These are phyloP conservation scores for Parapristionchus giblindavisi DNA, from an alignment of 2,888 invertebrate genomes.

Conservation along the genomic window DNA sequence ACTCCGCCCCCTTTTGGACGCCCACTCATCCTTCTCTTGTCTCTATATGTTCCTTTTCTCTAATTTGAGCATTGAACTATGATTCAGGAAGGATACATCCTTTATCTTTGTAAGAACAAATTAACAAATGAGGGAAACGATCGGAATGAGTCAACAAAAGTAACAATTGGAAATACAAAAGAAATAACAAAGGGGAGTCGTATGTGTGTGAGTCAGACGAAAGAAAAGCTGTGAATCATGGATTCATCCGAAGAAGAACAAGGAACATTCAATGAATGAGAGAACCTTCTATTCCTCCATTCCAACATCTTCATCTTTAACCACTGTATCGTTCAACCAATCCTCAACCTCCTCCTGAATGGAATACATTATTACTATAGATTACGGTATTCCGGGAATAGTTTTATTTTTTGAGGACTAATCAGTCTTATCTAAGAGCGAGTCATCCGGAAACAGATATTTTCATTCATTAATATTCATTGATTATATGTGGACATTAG, in stretches of 20 bases:
- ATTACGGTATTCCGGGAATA: slow-evolving; percentile 6
- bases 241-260: not conserved
- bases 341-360: slow-evolving; percentile 38
- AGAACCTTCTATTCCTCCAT: slow-evolving; percentile 30
- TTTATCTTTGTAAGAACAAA: slow-evolving; percentile 17
- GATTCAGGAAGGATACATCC: not conserved
- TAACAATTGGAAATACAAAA: not conserved
- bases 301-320: not conserved
- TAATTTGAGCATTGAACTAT: too few relatives aligned
- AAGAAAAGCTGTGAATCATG: not conserved
- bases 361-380: not conserved
- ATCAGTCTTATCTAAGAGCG: too few relatives aligned
- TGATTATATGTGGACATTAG: too few relatives aligned
- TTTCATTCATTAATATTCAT: too few relatives aligned
- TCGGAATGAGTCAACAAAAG: slow-evolving; percentile 23
- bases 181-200: not conserved
- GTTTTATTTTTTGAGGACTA: too few relatives aligned
- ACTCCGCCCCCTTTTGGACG: slow-evolving; percentile 17
- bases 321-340: slow-evolving; percentile 38
- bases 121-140: too few relatives aligned
- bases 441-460: too few relatives aligned
- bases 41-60: too few relatives aligned
- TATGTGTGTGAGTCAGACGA: not conserved
- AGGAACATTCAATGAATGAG: not conserved
- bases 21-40: too few relatives aligned